Evolutionary conservation across 2,888 invertebrate genomes (phyloP).

Genomic region (Ophion obscuratus): DNA sequence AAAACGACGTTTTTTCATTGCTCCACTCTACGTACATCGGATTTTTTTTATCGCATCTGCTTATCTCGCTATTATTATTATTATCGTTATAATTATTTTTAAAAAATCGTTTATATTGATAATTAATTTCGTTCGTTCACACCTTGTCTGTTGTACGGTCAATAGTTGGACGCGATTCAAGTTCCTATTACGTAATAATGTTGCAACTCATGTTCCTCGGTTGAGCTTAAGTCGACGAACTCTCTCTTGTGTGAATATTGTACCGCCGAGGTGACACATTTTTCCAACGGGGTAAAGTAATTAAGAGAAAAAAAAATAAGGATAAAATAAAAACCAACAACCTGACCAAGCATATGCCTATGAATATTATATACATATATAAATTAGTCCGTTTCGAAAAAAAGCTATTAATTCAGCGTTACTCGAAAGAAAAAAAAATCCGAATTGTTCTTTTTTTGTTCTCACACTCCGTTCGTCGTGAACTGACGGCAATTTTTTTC

Average conservation of each 20-base stretch:
- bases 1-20: constrained; percentile 24
- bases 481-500: not conserved
- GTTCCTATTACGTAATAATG: constrained; percentile 77
- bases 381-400: not conserved
- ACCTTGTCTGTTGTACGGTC: constrained; percentile 22
- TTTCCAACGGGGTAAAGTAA: constrained; percentile 37
- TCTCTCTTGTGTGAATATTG: constrained; percentile 44
- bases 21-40: not conserved
- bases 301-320: constrained; percentile 9
- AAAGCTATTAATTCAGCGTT: too few relatives aligned
- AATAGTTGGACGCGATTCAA: constrained; percentile 67
- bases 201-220: constrained; percentile 74
- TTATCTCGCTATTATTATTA: constrained; percentile 15
- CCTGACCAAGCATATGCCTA: constrained; percentile 71
- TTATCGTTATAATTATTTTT: constrained; percentile 5
- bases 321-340: constrained; percentile 53
- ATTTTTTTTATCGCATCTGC: constrained; percentile 23
- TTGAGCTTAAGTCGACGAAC: constrained; percentile 74
- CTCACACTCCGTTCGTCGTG: not conserved
- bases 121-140: constrained; percentile 17
- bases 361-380: constrained; percentile 34
- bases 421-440: too few relatives aligned
- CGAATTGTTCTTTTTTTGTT: too few relatives aligned
- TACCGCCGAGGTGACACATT: constrained; percentile 49
- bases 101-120: constrained; percentile 22